Evolutionary conservation across 2,113 vertebrate genomes (phyloP).

Genomic region (Leptobrachium ailaonicum): DNA sequence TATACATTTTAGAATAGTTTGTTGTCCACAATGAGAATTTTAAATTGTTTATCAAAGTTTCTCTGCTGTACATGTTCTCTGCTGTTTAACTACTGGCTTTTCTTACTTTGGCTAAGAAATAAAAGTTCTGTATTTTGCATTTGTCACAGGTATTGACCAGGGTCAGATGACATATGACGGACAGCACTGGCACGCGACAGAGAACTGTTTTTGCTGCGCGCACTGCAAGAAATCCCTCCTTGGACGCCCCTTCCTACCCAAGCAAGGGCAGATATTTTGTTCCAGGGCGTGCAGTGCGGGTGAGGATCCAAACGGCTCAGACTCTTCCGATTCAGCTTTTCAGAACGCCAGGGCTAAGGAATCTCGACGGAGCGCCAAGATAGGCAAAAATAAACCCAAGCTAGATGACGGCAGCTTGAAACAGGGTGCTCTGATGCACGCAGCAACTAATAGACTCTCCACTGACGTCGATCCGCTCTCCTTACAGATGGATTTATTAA

Average conservation of each 20-base stretch:
- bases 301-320: slow-evolving; percentile 88
- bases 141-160: slow-evolving; percentile 88
- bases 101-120: no score
- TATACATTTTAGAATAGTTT: no score
- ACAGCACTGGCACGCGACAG: slow-evolving; percentile 96
- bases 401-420: slow-evolving; percentile 67
- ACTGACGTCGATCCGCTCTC: slow-evolving; percentile 93
- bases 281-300: slow-evolving; percentile 90
- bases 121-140: not conserved
- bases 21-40: no score
- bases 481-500: slow-evolving; percentile 95
- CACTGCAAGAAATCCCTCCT: slow-evolving; percentile 95
- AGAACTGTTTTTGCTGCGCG: slow-evolving; percentile 93
- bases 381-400: slow-evolving; percentile 78
- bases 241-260: slow-evolving; percentile 93
- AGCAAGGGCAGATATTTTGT: slow-evolving; percentile 98
- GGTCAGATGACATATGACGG: slow-evolving; percentile 98
- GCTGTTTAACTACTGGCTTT: no score
- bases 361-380: slow-evolving; percentile 88
- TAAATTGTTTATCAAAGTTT: no score
- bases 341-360: slow-evolving; percentile 92
- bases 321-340: slow-evolving; percentile 94
- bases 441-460: slow-evolving; percentile 77
- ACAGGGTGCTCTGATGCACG: slow-evolving; percentile 69
- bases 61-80: no score